These are phyloP conservation scores for Anastrepha ludens DNA, from an alignment of 1,140 invertebrate genomes.

Conservation along the genomic window DNA sequence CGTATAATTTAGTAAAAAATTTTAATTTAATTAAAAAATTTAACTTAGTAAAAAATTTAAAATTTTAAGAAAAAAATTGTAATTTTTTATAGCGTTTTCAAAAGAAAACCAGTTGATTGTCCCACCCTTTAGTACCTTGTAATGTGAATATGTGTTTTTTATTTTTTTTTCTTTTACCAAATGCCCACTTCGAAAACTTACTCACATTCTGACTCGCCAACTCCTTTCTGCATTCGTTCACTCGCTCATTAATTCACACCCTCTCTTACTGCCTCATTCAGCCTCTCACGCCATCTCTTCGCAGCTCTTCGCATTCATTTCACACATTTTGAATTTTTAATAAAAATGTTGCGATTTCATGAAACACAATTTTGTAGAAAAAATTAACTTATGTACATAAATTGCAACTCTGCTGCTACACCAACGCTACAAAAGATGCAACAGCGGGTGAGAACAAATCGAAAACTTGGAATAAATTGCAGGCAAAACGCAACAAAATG, in stretches of 20 bases:
- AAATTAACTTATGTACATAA: constrained; percentile 45
- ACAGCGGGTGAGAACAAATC: constrained; percentile 18
- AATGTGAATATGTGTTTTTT: too few species aligned
- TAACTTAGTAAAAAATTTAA: too few species aligned
- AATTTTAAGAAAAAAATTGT: too few species aligned
- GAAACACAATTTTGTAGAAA: constrained; percentile 18
- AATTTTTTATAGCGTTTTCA: too few species aligned
- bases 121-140: too few species aligned
- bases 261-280: too few species aligned
- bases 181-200: not conserved
- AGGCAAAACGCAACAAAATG: not conserved
- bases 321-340: constrained; percentile 1
- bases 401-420: constrained; percentile 32
- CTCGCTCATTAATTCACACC: not conserved
- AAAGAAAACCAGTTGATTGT: too few species aligned
- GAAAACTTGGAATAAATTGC: constrained; percentile 11
- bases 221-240: not conserved
- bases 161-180: not conserved
- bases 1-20: too few species aligned
- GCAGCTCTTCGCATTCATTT: not conserved
- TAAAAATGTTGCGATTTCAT: constrained; percentile 33
- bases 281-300: not conserved
- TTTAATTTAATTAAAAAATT: too few species aligned
- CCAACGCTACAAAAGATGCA: not conserved
- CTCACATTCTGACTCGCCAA: not conserved